A percentile compares a stretch with the other conserved stretches of the same genome.
Evolutionary conservation across 1,140 invertebrate genomes (phyloP).

Genomic region (Sycophaga agraensis): DNA sequence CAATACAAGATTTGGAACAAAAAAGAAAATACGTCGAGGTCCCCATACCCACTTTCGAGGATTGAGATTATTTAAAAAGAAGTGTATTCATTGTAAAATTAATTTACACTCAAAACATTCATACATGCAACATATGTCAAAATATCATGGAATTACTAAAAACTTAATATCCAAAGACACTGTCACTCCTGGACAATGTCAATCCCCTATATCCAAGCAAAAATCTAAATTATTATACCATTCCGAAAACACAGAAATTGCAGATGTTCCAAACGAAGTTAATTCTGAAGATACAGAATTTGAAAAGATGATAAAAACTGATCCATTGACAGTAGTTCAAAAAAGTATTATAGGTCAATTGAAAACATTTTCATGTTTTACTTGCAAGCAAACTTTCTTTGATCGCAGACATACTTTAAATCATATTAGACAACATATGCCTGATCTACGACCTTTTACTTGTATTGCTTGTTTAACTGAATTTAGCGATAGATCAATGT

Average conservation of each 20-base stretch:
- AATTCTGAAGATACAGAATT: conserved; percentile 18
- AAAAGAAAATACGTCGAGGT: conserved; percentile 41
- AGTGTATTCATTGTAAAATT: conserved; percentile 48
- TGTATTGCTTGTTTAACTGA: conserved; percentile 54
- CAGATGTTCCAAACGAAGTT: neutral
- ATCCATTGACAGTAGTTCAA: conserved; percentile 48
- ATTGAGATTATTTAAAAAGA: conserved; percentile 43
- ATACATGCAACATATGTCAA: conserved; percentile 46
- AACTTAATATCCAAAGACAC: conserved; percentile 3
- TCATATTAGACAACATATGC: conserved; percentile 54
- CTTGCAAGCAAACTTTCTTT: conserved; percentile 44
- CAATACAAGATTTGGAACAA: conserved; percentile 6
- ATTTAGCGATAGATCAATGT: conserved; percentile 48
- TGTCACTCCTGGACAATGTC: neutral
- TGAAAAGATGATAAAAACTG: conserved; percentile 29
- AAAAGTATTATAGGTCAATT: conserved; percentile 53
- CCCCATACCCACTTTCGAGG: conserved; percentile 48
- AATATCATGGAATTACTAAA: conserved; percentile 40
- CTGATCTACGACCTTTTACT: conserved; percentile 48
- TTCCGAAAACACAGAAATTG: conserved; percentile 1
- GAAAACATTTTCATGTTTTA: conserved; percentile 53
- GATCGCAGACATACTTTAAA: conserved; percentile 49
- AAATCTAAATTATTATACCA: conserved; percentile 11
- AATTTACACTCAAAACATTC: conserved; percentile 48
- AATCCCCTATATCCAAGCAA: neutral